These are phyloP conservation scores for Ptilodon capucinus DNA, from an alignment of 2,888 invertebrate genomes.

Conservation along the genomic window DNA sequence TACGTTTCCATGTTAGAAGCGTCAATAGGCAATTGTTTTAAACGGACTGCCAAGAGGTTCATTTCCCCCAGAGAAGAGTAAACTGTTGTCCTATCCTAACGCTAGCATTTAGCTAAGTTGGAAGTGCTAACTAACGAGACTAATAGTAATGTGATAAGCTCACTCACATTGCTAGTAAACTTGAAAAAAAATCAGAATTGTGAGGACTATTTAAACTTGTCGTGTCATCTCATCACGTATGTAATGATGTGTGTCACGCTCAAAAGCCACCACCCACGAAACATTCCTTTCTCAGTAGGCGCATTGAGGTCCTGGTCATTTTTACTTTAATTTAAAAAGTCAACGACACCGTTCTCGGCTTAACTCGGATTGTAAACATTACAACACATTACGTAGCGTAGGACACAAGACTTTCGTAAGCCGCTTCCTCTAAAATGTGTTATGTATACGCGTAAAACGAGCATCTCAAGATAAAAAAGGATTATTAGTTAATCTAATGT, in stretches of 20 bases:
- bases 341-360: slow-evolving; percentile 41
- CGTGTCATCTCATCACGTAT: slow-evolving; percentile 28
- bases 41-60: too few species aligned
- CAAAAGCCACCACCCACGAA: slow-evolving; percentile 33
- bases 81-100: too few species aligned
- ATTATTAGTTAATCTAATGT: slow-evolving; percentile 42
- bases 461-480: slow-evolving; percentile 40
- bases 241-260: slow-evolving; percentile 8
- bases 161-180: too few species aligned
- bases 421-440: slow-evolving; percentile 31
- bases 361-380: slow-evolving; percentile 45
- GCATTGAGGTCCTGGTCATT: slow-evolving; percentile 36
- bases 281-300: slow-evolving; percentile 43
- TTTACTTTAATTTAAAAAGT: slow-evolving; percentile 35
- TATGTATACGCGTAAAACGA: slow-evolving; percentile 26
- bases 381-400: too few species aligned
- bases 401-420: slow-evolving; percentile 38
- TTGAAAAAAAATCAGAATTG: neutral
- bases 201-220: slow-evolving; percentile 8
- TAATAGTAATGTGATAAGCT: too few species aligned
- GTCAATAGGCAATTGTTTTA: too few species aligned
- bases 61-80: too few species aligned
- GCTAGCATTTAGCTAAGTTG: too few species aligned
- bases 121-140: too few species aligned
- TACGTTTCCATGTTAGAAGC: too few species aligned